Base-by-base conservation (phyloP, 2,888 invertebrate species). In the Catotricha subobsoleta region DNA sequence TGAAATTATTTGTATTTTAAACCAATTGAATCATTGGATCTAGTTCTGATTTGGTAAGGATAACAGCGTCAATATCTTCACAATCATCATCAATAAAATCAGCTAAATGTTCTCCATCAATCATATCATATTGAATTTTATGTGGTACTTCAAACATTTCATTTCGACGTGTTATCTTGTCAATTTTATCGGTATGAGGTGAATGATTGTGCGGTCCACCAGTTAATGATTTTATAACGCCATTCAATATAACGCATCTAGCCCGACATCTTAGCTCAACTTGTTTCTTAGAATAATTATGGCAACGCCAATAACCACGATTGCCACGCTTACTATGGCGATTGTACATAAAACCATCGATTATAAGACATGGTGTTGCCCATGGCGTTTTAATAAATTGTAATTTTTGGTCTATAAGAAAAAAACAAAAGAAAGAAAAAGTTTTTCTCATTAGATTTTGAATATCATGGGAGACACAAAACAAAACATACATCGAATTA, bases 371-470 rank as follows among this genome's bases (percentile, higher is more conserved):
- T 2, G 62, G 61, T 25, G 63, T 63, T 28, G 60, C 54, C 63
- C 63, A 63, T 9, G 64, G 64, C 41, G 57, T 61, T 50, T 61
- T 59, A 31, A 63, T 58, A 49, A 62, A 64, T 30, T 54, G 49
- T 37, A 62, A 50, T 20, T 41, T 31, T 10, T 42, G 42, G 20
- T 43, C 35, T 35, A 10, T 19, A 23, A n/a, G n/a, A 31, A 10
- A 31, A 29, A 41, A 18, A 28, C 25, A 39, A 25, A 37, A 38
- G 34, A 31, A 27, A 20, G 13, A 27, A 33, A 18, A n/a, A n/a
- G n/a, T n/a, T n/a, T n/a, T n/a, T n/a, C n/a, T n/a, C n/a, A n/a
- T n/a, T n/a, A n/a, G n/a, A n/a, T n/a, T n/a, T n/a, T n/a, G n/a
- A n/a, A n/a, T n/a, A n/a, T n/a, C n/a, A n/a, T n/a, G n/a, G n/a